Percentiles rank a stretch among this genome's conserved stretches.
Evolutionary conservation across 1,140 invertebrate genomes (phyloP).

Genomic region (Harlomillsia oculata): DNA sequence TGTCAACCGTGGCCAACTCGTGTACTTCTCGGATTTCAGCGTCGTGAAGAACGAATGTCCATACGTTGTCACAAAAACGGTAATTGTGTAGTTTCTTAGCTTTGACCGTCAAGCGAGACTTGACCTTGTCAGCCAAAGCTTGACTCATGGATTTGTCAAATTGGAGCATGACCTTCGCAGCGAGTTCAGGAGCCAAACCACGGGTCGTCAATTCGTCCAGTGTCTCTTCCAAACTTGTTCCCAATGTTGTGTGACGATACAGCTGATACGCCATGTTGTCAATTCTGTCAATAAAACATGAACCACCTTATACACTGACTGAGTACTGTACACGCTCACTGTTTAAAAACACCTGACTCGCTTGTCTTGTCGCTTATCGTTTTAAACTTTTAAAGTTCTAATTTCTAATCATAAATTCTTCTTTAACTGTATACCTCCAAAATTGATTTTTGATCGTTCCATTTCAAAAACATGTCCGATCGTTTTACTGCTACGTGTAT

Average conservation of each 20-base stretch:
- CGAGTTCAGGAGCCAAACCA: constrained; percentile 82
- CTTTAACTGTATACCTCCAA: too few species aligned
- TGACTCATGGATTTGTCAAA: constrained; percentile 96
- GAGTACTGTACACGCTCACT: too few species aligned
- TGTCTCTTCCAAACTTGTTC: constrained; percentile 89
- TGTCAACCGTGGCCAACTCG: constrained; percentile 85
- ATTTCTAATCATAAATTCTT: too few species aligned
- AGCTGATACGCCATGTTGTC: constrained; percentile 80
- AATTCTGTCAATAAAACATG: too few species aligned
- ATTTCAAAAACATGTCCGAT: too few species aligned
- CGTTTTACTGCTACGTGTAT: too few species aligned
- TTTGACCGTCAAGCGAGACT: constrained; percentile 86
- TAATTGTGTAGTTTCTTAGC: constrained; percentile 95
- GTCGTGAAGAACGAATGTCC: constrained; percentile 97
- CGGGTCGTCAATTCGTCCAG: constrained; percentile 88
- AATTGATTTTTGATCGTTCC: too few species aligned
- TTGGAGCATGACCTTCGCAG: constrained; percentile 82
- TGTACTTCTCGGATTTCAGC: constrained; percentile 94
- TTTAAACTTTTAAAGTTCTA: too few species aligned
- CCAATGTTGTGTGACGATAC: constrained; percentile 93
- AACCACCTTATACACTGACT: too few species aligned
- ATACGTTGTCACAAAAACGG: constrained; percentile 99
- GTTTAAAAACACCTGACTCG: too few species aligned
- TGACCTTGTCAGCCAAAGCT: constrained; percentile 81
- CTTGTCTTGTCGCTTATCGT: too few species aligned